Base-by-base conservation (phyloP, 1,140 invertebrate species). In the Neodiprion virginianus region DNA sequence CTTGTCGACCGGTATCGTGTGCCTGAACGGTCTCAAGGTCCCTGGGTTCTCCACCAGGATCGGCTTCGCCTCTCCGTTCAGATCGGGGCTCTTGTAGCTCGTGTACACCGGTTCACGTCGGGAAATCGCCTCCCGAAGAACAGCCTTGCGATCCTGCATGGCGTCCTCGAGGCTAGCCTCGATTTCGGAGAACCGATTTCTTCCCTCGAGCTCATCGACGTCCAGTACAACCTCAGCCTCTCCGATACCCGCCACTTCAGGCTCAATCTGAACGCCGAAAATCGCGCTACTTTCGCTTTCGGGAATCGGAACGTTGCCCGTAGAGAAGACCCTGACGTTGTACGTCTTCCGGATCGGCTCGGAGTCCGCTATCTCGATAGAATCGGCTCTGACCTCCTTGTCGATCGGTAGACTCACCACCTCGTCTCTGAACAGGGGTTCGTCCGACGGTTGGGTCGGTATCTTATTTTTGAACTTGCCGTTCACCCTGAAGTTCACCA, bases 1-100 rank as follows among this genome's bases (percentile, higher is more conserved):
- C 87, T 93, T 93, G 78, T 93, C 91, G 5, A 93, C 91, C 1
- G 92, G 92, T 79, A 93, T 91, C 10, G 92, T 92, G 80, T 93
- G 92, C 66, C 91, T 83, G 61, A 88, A 88, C 0, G 88, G 87
- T 71, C 85, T 88, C 1, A 84, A 68, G 7, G 85, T 87, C 0
- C 83, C 86, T 1, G 83, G 80, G 67, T 84, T 81, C 21, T 85
- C 82, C 7, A 88, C 84, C 9, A 88, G 71, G 71, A 82, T 83
- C 0, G 85, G 81, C 48, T 80, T 85, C 0, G 81, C 75, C 1
- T 23, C 80, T 1, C 81, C 86, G 49, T 82, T 87, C 79, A 91
- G 88, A 73, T 91, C 89, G 2, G 92, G 91, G 72, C 92, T 90
- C 47, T 91, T 92, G 81, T 93, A 93, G 79, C 92, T 93, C 8